Conservation (phyloP, 2,113 vertebrate genomes). For the Calyptommatus sinebrachiatus region DNA sequence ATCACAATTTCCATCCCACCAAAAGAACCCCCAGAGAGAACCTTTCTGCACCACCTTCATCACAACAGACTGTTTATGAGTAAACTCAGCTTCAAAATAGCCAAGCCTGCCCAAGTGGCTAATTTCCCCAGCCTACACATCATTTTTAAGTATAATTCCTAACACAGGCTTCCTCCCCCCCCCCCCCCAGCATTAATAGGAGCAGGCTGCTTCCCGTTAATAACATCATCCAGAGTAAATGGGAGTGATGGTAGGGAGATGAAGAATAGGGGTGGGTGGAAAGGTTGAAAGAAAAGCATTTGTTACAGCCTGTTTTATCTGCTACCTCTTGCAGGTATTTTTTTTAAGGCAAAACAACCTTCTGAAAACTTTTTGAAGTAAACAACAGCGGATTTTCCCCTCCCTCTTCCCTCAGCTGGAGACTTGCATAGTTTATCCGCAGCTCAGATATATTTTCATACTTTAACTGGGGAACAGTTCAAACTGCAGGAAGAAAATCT, state of each 20-base stretch:
- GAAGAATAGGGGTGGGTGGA: not conserved
- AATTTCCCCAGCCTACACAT: conserved; percentile 74
- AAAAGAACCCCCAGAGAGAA: not conserved
- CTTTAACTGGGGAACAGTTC: too few relatives aligned
- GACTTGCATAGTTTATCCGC: conserved; percentile 20
- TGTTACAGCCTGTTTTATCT: conserved; percentile 58
- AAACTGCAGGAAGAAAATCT: too few relatives aligned
- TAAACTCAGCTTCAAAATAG: conserved; percentile 72
- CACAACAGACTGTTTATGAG: conserved; percentile 68
- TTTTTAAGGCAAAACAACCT: conserved; percentile 45
- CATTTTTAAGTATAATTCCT: conserved; percentile 83
- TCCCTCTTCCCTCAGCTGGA: conserved; percentile 19
- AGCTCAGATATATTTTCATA: too few relatives aligned
- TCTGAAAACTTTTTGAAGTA: conserved; percentile 48
- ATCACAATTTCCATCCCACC: not conserved
- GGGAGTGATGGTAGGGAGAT: conserved; percentile 5
- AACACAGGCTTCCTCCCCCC: conserved; percentile 62
- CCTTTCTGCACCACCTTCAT: too few relatives aligned
- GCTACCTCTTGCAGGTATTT: conserved; percentile 56
- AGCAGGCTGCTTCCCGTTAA: conserved; percentile 84
- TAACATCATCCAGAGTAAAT: conserved; percentile 60
- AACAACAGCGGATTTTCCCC: not conserved
- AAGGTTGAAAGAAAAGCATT: not conserved
- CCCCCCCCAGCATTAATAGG: conserved; percentile 73
- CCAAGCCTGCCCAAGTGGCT: conserved; percentile 78